phyloP scores from a whole-genome alignment of 2,113 vertebrate species.

The Plecotus auritus region DNA sequence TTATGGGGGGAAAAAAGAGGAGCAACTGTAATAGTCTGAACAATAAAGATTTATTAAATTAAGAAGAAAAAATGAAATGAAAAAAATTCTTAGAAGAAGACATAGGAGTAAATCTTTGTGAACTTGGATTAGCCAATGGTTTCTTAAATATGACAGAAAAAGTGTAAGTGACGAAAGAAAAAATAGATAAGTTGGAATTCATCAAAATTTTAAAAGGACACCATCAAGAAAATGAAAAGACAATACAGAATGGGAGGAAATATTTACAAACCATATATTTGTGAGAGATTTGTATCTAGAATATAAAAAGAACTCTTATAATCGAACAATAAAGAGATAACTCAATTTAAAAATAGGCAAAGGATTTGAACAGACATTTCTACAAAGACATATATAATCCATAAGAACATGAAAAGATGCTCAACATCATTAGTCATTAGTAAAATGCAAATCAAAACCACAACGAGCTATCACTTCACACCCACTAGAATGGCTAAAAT shows the following conservation, averaged over 20 bases:
- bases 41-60: too few relatives aligned
- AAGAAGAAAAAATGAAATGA: too few relatives aligned
- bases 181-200: not conserved
- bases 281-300: not conserved
- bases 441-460: constrained; percentile 26
- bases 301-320: constrained; percentile 24
- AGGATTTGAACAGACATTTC: not conserved
- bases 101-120: not conserved
- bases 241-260: not conserved
- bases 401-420: not conserved
- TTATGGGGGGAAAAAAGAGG: too few relatives aligned
- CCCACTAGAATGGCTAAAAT: not conserved
- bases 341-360: not conserved
- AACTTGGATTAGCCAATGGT: not conserved
- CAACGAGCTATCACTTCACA: not conserved
- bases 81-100: not conserved
- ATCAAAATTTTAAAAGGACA: constrained; percentile 39
- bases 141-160: constrained; percentile 24
- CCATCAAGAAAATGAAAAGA: not conserved
- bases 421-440: not conserved
- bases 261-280: not conserved
- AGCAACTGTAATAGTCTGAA: too few relatives aligned
- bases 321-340: not conserved
- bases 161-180: not conserved
- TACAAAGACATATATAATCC: not conserved